Evolutionary conservation across 64 coral and sea anemone genomes (phyloP).

Genomic region (Actinia equina): DNA sequence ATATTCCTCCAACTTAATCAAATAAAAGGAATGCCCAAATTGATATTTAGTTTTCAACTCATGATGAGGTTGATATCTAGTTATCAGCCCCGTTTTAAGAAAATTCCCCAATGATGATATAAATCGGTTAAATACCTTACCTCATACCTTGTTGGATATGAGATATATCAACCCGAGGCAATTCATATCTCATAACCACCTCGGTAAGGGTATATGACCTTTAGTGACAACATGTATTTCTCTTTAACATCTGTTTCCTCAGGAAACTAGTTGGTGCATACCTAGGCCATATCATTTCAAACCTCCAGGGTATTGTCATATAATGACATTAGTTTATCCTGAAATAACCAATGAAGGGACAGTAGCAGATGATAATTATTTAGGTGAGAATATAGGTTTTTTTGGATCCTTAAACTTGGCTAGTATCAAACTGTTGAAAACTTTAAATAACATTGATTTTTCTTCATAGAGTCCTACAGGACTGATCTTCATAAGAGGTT

Average conservation of each 20-base stretch:
- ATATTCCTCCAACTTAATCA: too few relatives aligned
- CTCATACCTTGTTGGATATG: too few relatives aligned
- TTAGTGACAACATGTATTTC: too few relatives aligned
- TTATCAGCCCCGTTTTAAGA: too few relatives aligned
- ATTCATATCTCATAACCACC: too few relatives aligned
- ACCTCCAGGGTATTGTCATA: slow-evolving; percentile 67
- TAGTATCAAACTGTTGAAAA: neutral
- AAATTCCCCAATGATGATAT: too few relatives aligned
- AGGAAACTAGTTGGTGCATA: slow-evolving; percentile 35
- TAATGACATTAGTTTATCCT: slow-evolving; percentile 65
- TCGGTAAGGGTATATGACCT: too few relatives aligned
- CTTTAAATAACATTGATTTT: neutral
- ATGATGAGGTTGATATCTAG: too few relatives aligned
- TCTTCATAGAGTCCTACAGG: slow-evolving; percentile 49
- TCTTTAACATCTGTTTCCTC: neutral
- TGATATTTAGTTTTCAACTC: too few relatives aligned
- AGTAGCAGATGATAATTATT: slow-evolving; percentile 19
- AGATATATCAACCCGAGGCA: too few relatives aligned
- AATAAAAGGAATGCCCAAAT: too few relatives aligned
- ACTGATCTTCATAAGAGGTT: slow-evolving; percentile 54
- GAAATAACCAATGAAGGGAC: slow-evolving; percentile 6
- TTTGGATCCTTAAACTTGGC: neutral
- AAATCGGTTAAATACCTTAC: too few relatives aligned
- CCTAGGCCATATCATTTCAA: slow-evolving; percentile 68
- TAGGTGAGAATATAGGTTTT: slow-evolving; percentile 37